Base-by-base conservation (phyloP, 2,113 vertebrate genomes). In the Ranitomeya variabilis region DNA sequence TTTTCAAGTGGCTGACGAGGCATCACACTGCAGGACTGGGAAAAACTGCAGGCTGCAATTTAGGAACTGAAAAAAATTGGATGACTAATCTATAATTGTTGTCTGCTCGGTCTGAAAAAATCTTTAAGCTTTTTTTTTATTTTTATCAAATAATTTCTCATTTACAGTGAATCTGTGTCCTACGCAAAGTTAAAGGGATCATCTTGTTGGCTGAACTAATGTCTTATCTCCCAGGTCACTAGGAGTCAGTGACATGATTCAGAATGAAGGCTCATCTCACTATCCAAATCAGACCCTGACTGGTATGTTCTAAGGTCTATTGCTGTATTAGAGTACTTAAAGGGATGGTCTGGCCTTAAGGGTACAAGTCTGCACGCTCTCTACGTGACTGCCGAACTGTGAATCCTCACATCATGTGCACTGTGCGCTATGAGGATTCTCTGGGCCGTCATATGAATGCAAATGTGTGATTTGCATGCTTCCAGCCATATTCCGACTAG, bases 1-100 rank as follows among this genome's bases (percentile, higher is more conserved):
- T 80, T 57, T 79, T 79, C 52, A 73, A 87, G 86, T 80, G 77
- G n/a, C 62, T 66, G 76, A 19, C 62, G 67, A 45, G 45, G 57
- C 45, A 86, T 79, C 73, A 54, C n/a, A 31, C 31, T 23, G 52
- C 60, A 79, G 52, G 62, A 18, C 59, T 26, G 12, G 11, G 14
- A 82, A 59, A 64, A 64, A 51, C 18, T n/a, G 23, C 62, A 80
- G 2, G 21, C 14, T 69, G 45, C 67, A 87, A 67, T 67, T 66
- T 78, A 69, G 69, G 55, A 21, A 51, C 62, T 13, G 21, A 86
- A 76, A 76, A 45, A 45, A 45, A 45, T 45, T 31, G n/a, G n/a
- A 73, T 71, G 66, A 85, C 67, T 59, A 73, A 85, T 83, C 59
- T 64, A 15, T 66, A 66, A 51, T 64, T 51, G 79, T 81, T 18